These are phyloP conservation scores for Pipra filicauda DNA, from an alignment of 2,113 vertebrate genomes.

Conservation along the genomic window DNA sequence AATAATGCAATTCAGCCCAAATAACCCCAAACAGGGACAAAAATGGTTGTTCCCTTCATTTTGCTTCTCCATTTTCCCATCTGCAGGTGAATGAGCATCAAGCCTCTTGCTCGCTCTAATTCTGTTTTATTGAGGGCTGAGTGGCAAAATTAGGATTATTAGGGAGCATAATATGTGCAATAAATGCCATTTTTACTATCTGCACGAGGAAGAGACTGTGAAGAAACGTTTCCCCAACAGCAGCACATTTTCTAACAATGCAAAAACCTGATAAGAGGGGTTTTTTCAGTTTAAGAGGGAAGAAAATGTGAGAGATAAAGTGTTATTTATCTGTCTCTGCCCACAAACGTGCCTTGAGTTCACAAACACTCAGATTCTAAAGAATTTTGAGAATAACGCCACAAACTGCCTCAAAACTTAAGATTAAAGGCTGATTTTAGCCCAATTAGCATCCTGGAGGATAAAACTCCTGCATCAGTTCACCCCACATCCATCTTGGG, in stretches of 20 bases:
- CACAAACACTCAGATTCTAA: background rate
- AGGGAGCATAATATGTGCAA: no score
- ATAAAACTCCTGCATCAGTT: no score
- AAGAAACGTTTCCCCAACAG: background rate
- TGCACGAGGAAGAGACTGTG: background rate
- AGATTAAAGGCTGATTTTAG: background rate
- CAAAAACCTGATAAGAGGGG: background rate
- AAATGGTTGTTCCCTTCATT: background rate
- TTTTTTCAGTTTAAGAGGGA: background rate
- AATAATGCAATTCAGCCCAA: background rate
- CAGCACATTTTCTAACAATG: background rate
- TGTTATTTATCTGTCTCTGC: background rate
- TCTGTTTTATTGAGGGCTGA: background rate
- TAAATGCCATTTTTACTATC: background rate
- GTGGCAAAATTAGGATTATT: background rate
- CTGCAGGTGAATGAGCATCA: background rate
- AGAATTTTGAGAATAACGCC: background rate
- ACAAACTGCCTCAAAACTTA: background rate
- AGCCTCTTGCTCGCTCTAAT: background rate
- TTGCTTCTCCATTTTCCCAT: background rate
- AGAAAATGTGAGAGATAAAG: background rate
- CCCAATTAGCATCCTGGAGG: background rate
- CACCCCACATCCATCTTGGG: background rate
- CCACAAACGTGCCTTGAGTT: background rate
- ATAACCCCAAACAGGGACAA: background rate